Evolutionary conservation across 2,888 invertebrate species (phyloP), one percentile per base, ranked within the genome.

Genomic region (Morinoia aosen): DNA sequence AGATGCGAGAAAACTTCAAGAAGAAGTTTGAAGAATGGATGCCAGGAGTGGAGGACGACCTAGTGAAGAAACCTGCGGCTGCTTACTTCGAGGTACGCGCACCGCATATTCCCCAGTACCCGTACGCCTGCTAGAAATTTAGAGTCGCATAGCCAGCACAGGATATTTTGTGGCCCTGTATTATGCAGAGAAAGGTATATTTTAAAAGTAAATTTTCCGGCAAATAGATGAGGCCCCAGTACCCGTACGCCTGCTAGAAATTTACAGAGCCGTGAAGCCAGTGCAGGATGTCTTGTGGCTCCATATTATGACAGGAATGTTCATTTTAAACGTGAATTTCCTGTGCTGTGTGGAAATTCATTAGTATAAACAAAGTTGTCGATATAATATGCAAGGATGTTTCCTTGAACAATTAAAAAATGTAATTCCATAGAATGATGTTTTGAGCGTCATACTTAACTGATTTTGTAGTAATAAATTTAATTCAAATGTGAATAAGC

Each of bases 1-100:
- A 90, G 90, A 90, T 90, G 90, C 90, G 19, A 39, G 40, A 90
- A 40, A 19, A 90, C 90, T 90, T 90, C 90, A 90, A 90, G 48
- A 11, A 11, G 40, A 90, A 90, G 33, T 90, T 90, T 33, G 90
- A 90, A 90, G 90, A 39, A 40, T 90, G 90, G 90, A 90, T 90
- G 90, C 39, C 39, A 1, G 48, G 40, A 90, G 90, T 90, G 8
- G 48, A 90, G 39, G 90, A 90, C 33, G 90, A 90, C 48, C 5
- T 90, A 2, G 11, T 90, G 90, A 90, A 90, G 90, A 39, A 39
- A 40, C 90, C 90, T 40, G 90, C 90, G 0, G 39, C 40, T 40
- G 90, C 90, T 14, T 90, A 90, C 48, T 90, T 16, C 33, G 48
- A 90, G 90, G 90, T 90, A 90, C 25, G 76, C 16, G 5, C 48